Conservation (phyloP, 2,113 vertebrate species). For the Jaculus jaculus region DNA sequence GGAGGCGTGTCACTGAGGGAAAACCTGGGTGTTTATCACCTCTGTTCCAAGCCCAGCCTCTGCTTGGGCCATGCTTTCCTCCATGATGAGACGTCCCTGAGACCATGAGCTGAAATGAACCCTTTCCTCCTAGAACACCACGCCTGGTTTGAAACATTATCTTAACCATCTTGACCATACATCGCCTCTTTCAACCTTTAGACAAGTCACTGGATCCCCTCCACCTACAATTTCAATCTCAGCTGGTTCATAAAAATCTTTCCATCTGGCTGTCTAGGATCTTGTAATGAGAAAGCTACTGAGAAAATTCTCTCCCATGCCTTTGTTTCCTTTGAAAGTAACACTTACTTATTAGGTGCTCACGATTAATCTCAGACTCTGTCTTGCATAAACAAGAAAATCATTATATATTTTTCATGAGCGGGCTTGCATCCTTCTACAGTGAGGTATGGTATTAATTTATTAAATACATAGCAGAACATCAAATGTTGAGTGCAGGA, state of each 20-base stretch:
- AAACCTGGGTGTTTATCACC: too few species aligned
- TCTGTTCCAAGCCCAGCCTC: too few species aligned
- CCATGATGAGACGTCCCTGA: too few species aligned
- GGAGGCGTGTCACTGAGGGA: too few species aligned
- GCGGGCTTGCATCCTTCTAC: background rate
- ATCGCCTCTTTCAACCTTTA: background rate
- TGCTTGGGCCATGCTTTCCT: too few species aligned
- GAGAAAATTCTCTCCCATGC: background rate
- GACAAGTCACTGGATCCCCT: background rate
- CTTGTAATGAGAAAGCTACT: constrained; percentile 10
- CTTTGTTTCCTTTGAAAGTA: constrained; percentile 43
- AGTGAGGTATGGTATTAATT: constrained; percentile 55
- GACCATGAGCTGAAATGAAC: too few species aligned
- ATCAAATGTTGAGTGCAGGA: background rate
- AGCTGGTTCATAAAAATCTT: background rate
- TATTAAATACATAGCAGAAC: constrained; percentile 45
- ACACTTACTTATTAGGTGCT: background rate
- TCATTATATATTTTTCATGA: background rate
- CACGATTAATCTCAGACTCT: constrained; percentile 38
- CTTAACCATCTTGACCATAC: background rate
- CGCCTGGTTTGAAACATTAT: background rate
- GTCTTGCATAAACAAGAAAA: constrained; percentile 44
- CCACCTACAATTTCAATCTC: background rate
- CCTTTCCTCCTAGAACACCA: too few species aligned
- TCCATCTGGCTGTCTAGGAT: background rate